Evolutionary conservation across 2,113 vertebrate genomes (phyloP).

Genomic region (Xyrauchen texanus): DNA sequence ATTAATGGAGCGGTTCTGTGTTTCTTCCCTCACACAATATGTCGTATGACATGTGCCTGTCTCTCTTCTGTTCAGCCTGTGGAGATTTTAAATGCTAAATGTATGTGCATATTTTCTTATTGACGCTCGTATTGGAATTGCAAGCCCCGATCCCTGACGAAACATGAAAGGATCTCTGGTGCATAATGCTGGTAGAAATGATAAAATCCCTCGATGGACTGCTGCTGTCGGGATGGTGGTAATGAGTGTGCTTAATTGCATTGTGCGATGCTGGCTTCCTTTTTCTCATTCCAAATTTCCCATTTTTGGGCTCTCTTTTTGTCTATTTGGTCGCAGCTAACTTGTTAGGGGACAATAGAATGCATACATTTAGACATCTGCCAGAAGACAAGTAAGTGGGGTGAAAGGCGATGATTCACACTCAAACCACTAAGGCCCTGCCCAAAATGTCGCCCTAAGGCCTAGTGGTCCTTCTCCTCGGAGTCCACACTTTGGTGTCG

Average conservation of each 20-base stretch:
- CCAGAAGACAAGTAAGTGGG: not conserved
- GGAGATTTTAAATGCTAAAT: constrained; percentile 95
- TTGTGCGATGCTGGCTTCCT: constrained; percentile 68
- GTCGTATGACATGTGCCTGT: constrained; percentile 84
- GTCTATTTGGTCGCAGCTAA: constrained; percentile 64
- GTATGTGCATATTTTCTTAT: constrained; percentile 99
- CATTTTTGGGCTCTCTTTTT: constrained; percentile 69
- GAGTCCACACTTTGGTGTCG: too few species aligned
- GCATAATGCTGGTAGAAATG: constrained; percentile 96
- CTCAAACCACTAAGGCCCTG: too few species aligned
- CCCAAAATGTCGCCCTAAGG: too few species aligned
- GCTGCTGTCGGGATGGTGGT: constrained; percentile 86
- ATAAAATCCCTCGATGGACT: constrained; percentile 88
- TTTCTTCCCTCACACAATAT: constrained; percentile 76
- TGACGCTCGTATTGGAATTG: constrained; percentile 94
- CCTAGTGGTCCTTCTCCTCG: too few species aligned
- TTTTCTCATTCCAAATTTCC: constrained; percentile 65
- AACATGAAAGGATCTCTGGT: constrained; percentile 95
- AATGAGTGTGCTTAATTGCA: constrained; percentile 89
- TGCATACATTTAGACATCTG: not conserved
- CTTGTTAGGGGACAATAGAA: constrained; percentile 27
- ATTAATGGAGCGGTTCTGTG: constrained; percentile 80
- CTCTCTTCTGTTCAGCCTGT: constrained; percentile 86
- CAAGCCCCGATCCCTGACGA: constrained; percentile 80
- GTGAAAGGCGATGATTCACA: not conserved